phyloP scores from a whole-genome alignment of 23 tunicate species.

The Botrylloides violaceus region DNA sequence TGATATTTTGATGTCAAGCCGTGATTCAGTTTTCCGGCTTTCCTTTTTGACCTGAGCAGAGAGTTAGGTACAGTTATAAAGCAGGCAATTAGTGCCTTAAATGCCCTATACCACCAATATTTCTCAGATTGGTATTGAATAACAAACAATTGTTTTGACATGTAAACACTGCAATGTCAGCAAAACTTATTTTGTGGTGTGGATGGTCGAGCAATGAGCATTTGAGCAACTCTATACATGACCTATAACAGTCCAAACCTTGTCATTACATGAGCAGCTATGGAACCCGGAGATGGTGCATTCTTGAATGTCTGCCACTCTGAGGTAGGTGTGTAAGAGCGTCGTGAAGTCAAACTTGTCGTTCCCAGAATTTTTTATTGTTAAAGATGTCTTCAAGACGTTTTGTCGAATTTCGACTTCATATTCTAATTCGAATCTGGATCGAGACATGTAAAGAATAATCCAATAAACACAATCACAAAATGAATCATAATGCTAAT shows the following conservation, averaged over 20 bases:
- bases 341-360: conserved; percentile 86
- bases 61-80: too few relatives aligned
- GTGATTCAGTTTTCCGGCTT: conserved; percentile 26
- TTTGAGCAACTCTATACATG: background rate
- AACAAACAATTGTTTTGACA: too few relatives aligned
- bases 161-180: too few relatives aligned
- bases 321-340: conserved; percentile 83
- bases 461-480: background rate
- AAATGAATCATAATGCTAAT: background rate
- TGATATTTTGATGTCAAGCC: conserved; percentile 29
- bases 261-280: conserved; percentile 36
- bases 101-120: background rate
- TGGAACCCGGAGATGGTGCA: conserved; percentile 57
- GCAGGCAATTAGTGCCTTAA: background rate
- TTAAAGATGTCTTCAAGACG: conserved; percentile 36
- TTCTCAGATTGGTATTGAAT: too few relatives aligned
- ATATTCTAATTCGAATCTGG: conserved; percentile 39
- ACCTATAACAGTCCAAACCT: conserved; percentile 27
- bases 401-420: conserved; percentile 29
- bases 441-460: background rate
- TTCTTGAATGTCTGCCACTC: conserved; percentile 47
- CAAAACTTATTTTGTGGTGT: too few relatives aligned
- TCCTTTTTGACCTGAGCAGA: conserved; percentile 33
- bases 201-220: too few relatives aligned
- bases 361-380: conserved; percentile 44